phyloP scores from a whole-genome alignment of 2,888 invertebrate genomes.

The Prosapia bicincta region DNA sequence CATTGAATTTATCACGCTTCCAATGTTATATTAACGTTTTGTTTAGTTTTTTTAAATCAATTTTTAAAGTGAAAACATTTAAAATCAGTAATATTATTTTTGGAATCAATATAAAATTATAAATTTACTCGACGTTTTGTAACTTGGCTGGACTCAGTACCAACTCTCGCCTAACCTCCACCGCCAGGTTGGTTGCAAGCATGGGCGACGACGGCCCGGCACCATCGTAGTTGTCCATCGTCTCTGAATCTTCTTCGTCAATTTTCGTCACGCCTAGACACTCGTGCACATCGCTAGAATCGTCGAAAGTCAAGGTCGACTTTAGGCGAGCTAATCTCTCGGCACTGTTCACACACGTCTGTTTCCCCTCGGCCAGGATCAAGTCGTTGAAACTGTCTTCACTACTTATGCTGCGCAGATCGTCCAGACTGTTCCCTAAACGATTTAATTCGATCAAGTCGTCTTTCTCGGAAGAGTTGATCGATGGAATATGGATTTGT shows the following conservation, averaged over 20 bases:
- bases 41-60: too few species aligned
- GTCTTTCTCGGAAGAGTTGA: conserved; percentile 34
- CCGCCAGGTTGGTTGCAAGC: conserved; percentile 38
- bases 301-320: conserved; percentile 41
- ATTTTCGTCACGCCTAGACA: conserved; percentile 38
- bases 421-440: conserved; percentile 31
- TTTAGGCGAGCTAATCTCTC: conserved; percentile 39
- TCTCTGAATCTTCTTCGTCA: conserved; percentile 36
- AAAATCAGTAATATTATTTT: conserved; percentile 17
- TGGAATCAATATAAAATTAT: conserved; percentile 16
- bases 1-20: too few species aligned
- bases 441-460: conserved; percentile 35
- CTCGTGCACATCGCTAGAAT: conserved; percentile 41
- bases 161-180: conserved; percentile 44
- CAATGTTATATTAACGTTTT: too few species aligned
- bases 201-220: conserved; percentile 35
- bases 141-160: conserved; percentile 47
- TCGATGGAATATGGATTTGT: conserved; percentile 42
- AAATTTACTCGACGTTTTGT: conserved; percentile 37
- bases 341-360: conserved; percentile 20
- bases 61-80: too few species aligned
- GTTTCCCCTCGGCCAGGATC: conserved; percentile 30
- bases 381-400: conserved; percentile 36
- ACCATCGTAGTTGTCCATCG: conserved; percentile 25
- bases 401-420: conserved; percentile 34